A percentile compares a stretch with the other conserved stretches of the same genome.
phyloP scores from a whole-genome alignment of 2,797 vertebrate genomes.

The Denticeps clupeoides region DNA sequence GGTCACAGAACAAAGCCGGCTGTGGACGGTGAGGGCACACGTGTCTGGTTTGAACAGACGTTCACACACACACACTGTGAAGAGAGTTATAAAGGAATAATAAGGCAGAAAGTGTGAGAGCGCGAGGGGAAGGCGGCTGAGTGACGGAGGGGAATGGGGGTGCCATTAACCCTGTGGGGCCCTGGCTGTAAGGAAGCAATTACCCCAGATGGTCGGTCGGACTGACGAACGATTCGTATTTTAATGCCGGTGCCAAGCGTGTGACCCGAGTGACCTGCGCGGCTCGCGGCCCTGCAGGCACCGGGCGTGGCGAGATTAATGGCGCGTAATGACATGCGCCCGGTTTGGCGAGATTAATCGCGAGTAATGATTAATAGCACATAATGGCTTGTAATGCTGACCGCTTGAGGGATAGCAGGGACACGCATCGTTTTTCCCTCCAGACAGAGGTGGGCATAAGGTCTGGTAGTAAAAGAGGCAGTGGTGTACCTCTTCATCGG shows the following conservation, averaged over 20 bases:
- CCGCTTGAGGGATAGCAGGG: constrained; percentile 34
- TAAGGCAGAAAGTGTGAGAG: background rate
- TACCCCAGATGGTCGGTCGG: constrained; percentile 14
- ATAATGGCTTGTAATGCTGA: constrained; percentile 39
- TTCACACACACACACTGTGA: constrained; percentile 3
- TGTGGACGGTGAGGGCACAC: too few species aligned
- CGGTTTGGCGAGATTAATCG: constrained; percentile 41
- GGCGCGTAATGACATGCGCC: constrained; percentile 24
- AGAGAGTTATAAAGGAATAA: constrained; percentile 2
- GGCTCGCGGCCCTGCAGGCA: background rate
- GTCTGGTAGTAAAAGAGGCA: background rate
- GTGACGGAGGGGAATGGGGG: constrained; percentile 8
- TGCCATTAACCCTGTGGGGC: constrained; percentile 16
- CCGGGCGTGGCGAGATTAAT: constrained; percentile 30
- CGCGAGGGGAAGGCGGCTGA: background rate
- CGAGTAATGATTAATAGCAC: constrained; percentile 37
- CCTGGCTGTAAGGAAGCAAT: constrained; percentile 28
- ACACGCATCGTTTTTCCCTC: constrained; percentile 29
- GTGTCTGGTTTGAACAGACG: too few species aligned
- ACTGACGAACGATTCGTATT: constrained; percentile 20
- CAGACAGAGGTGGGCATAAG: background rate
- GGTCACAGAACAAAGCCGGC: too few species aligned
- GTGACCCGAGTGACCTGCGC: constrained; percentile 11
- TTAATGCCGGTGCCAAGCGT: constrained; percentile 9
- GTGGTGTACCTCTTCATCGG: too few species aligned